Percentiles rank a stretch among this genome's conserved stretches.
Evolutionary conservation across 2,113 vertebrate genomes (phyloP).

Genomic region (Megalops atlanticus): DNA sequence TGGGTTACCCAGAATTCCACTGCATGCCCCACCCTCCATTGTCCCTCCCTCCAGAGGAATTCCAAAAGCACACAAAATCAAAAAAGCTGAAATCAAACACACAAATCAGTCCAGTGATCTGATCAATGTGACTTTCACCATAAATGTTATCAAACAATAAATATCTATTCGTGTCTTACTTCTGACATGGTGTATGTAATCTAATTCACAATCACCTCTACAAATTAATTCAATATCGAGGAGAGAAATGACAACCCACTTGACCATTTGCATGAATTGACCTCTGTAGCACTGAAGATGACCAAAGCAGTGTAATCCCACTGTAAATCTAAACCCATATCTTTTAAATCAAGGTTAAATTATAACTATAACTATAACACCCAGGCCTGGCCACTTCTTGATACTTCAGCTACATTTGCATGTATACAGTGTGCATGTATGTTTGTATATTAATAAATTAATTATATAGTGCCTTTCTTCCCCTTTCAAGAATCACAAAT

Average conservation of each 20-base stretch:
- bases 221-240: not conserved
- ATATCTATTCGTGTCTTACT: not conserved
- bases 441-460: not conserved
- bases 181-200: not conserved
- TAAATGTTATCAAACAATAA: not conserved
- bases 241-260: not conserved
- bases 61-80: not conserved
- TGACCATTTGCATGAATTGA: not conserved
- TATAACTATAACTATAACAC: not conserved
- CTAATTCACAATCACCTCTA: not conserved
- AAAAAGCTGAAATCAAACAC: not conserved
- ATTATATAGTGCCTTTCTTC: no score
- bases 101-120: not conserved
- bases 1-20: no score
- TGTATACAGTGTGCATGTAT: not conserved
- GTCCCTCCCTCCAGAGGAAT: not conserved
- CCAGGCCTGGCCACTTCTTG: not conserved
- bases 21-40: no score
- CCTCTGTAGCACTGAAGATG: not conserved
- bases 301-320: not conserved
- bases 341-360: not conserved
- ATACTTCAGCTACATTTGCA: not conserved
- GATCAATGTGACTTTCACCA: not conserved
- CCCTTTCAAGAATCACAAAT: not conserved
- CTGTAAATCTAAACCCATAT: not conserved